Percentiles rank a stretch among this genome's conserved stretches.
These are phyloP conservation scores for Podarcis lilfordi DNA, from an alignment of 2,797 vertebrate species.

Conservation along the genomic window DNA sequence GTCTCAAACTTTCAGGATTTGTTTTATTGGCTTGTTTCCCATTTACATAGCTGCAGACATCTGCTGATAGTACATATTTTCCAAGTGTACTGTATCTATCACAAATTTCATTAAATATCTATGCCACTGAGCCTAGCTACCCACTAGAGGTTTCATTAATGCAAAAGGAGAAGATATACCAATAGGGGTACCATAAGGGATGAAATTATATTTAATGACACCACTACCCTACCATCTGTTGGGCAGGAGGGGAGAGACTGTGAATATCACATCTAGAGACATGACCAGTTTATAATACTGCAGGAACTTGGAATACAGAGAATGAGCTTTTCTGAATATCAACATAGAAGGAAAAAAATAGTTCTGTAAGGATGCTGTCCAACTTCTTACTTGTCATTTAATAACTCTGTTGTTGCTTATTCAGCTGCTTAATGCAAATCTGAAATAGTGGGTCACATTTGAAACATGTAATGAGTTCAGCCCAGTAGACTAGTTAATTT, in stretches of 20 bases:
- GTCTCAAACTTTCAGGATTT: constrained; percentile 35
- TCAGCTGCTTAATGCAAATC: neutral
- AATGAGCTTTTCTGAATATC: neutral
- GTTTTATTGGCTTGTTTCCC: constrained; percentile 18
- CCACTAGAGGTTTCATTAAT: constrained; percentile 56
- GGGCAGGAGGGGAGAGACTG: constrained; percentile 23
- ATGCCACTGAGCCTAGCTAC: constrained; percentile 41
- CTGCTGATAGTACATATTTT: constrained; percentile 32
- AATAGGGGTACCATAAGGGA: constrained; percentile 37
- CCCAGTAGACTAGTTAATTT: neutral
- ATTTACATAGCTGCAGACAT: constrained; percentile 37
- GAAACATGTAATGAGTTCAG: neutral
- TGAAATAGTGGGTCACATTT: neutral
- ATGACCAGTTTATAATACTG: constrained; percentile 44
- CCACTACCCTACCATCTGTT: constrained; percentile 59
- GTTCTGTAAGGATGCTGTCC: neutral
- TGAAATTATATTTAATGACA: constrained; percentile 63
- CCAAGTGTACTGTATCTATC: constrained; percentile 34
- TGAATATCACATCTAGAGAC: constrained; percentile 44
- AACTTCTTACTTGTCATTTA: constrained; percentile 33
- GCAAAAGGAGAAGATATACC: constrained; percentile 49
- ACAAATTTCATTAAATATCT: constrained; percentile 55
- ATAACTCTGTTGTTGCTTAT: constrained; percentile 1
- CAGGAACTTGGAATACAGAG: constrained; percentile 21
- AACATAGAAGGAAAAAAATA: constrained; percentile 44